A percentile compares a stretch with the other conserved stretches of the same genome.
These are phyloP conservation scores for Galbula dea DNA, from an alignment of 2,113 vertebrate species.

Conservation along the genomic window DNA sequence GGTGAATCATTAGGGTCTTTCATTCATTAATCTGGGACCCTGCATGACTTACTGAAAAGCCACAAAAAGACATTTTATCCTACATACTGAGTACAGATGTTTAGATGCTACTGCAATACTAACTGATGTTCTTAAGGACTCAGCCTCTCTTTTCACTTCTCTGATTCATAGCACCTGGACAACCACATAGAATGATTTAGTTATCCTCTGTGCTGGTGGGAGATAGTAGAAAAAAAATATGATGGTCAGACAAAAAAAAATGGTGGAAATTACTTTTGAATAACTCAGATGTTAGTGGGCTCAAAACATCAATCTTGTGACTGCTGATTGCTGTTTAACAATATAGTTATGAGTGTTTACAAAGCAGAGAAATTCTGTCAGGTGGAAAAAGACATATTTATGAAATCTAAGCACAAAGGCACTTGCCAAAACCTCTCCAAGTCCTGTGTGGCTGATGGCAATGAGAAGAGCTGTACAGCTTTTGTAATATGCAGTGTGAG, in stretches of 20 bases:
- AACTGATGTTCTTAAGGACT: neutral
- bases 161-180: neutral
- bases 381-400: neutral
- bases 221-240: neutral
- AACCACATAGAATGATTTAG: neutral
- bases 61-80: neutral
- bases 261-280: neutral
- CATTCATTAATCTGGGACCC: neutral
- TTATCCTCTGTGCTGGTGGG: neutral
- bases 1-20: constrained; percentile 22
- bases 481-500: neutral
- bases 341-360: neutral
- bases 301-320: neutral
- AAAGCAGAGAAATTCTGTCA: neutral
- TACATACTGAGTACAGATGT: neutral
- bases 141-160: neutral
- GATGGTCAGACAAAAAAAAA: neutral
- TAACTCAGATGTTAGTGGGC: neutral
- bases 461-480: neutral
- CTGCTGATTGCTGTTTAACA: neutral
- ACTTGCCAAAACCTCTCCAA: neutral
- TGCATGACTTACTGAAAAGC: neutral
- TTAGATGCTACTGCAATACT: neutral
- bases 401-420: neutral
- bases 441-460: neutral